Evolutionary conservation across 2,797 vertebrate genomes (phyloP), one percentile per base, ranked within the genome.

Genomic region (Pteropus rufus): DNA sequence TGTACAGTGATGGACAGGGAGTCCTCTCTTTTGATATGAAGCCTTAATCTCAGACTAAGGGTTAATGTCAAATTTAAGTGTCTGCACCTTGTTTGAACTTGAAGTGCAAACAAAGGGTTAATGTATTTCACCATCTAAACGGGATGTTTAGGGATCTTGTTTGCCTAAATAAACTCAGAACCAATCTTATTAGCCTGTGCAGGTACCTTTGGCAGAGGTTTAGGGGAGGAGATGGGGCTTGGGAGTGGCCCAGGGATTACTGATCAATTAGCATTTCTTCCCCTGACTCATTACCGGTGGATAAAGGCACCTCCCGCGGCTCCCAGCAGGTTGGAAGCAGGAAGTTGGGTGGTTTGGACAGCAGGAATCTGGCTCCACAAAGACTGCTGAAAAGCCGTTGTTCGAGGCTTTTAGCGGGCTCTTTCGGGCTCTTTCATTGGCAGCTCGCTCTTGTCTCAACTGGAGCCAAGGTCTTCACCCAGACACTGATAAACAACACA

Each of bases 321-420:
- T 95, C 95, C 72, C 91, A 94, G 97, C 97, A 97, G 95, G 96
- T 87, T 23, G 31, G 80, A 84, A 96, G 92, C 96, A 96, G 97
- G 97, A 97, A 97, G 96, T 97, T n/a, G 88, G 94, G 93, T 95
- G 77, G 95, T 96, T 96, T 96, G 90, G 95, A 49, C 92, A 85
- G 94, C 96, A 97, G 97, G 96, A 96, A 96, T 97, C 97, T 82
- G 93, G 90, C 95, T 94, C 67, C 89, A 92, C 88, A 81, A 89
- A 96, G 62, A 62, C 92, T 15, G 7, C 56, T 52, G 89, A 94
- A 76, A 93, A 92, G 81, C 92, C 93, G 85, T 97, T 98, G 97
- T 98, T 94, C 79, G 67, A 36, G 67, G 92, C 86, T 84, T 96
- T 97, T 96, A 90, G 11, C 14, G 82, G 88, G 84, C 76, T 10